phyloP scores from a whole-genome alignment of 2,113 vertebrate genomes.

The Thunnus maccoyii region DNA sequence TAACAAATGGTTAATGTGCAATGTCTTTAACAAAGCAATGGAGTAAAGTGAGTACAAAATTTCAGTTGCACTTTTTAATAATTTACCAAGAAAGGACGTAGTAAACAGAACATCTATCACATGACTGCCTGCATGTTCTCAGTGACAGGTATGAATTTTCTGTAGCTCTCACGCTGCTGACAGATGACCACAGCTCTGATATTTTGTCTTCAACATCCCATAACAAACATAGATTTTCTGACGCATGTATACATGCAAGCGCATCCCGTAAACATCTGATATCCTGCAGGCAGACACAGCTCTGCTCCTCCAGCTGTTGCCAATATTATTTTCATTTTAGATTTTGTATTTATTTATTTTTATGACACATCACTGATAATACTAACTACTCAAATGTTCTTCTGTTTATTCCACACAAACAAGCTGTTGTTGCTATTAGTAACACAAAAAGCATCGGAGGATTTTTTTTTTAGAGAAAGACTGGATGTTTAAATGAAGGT shows the following conservation, averaged over 20 bases:
- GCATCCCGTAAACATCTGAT: neutral
- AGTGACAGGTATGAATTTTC: neutral
- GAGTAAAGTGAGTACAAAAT: no score
- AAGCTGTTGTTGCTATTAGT: neutral
- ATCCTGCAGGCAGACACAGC: neutral
- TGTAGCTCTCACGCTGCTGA: neutral
- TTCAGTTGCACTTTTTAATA: neutral
- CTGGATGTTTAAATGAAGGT: no score
- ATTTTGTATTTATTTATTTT: no score
- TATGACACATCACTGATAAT: neutral
- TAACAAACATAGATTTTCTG: conserved; percentile 5
- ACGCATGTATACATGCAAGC: neutral
- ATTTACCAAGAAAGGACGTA: neutral
- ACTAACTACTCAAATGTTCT: neutral
- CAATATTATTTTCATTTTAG: neutral
- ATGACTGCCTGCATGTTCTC: neutral
- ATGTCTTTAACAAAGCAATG: no score
- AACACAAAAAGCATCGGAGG: neutral
- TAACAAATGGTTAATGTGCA: no score
- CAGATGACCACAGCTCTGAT: neutral
- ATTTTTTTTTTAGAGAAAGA: no score
- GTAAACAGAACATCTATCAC: neutral
- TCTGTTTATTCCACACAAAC: neutral
- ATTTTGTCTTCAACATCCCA: conserved; percentile 1
- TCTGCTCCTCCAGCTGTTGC: neutral